Evolutionary conservation across 2,888 invertebrate species (phyloP).

Genomic region (Ischnura elegans): DNA sequence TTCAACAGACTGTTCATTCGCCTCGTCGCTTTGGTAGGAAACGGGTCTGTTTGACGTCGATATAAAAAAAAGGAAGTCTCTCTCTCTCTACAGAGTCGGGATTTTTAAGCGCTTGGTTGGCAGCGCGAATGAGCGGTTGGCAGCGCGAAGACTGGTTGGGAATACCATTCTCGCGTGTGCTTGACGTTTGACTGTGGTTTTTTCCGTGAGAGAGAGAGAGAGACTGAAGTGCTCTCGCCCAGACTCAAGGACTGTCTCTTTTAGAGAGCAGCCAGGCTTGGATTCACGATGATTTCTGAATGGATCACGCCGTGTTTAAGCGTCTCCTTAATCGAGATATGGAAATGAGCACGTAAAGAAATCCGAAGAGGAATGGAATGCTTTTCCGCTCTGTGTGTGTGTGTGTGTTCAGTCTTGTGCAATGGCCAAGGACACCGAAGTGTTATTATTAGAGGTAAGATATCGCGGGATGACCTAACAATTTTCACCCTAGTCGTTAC

Average conservation of each 20-base stretch:
- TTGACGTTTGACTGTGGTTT: not conserved
- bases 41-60: not conserved
- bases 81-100: not conserved
- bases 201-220: no score
- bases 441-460: no score
- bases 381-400: no score
- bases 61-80: not conserved
- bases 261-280: not conserved
- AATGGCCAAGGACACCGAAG: not conserved
- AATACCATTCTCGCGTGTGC: not conserved
- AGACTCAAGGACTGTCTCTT: not conserved
- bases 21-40: not conserved
- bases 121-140: not conserved
- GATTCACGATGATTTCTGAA: not conserved
- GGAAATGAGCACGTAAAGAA: not conserved
- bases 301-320: not conserved
- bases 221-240: not conserved
- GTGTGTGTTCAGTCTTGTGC: not conserved
- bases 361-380: not conserved
- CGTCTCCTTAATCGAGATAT: no score
- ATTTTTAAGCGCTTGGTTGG: not conserved
- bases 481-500: no score
- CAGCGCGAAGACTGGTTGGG: not conserved
- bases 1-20: conserved; percentile 26
- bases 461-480: no score